Percentiles rank a stretch among this genome's conserved stretches.
phyloP scores from a whole-genome alignment of 2,888 invertebrate species.

The Lasioglossum vierecki region DNA sequence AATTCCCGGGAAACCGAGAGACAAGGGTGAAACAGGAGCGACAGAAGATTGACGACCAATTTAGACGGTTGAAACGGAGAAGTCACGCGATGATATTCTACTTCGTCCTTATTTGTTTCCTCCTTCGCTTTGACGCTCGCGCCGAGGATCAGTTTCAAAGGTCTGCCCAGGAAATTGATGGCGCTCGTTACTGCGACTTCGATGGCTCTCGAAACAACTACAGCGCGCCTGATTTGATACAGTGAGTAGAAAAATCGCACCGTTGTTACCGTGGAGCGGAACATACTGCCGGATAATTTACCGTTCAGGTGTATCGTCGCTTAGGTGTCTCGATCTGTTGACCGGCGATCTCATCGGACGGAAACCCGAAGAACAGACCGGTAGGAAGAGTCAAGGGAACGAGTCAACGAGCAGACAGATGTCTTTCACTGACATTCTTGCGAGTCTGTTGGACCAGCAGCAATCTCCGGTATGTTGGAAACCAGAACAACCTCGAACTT shows the following conservation, averaged over 20 bases:
- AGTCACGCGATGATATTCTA: conserved; percentile 36
- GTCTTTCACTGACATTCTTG: conserved; percentile 46
- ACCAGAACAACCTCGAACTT: background rate
- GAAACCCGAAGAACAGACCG: conserved; percentile 50
- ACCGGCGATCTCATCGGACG: conserved; percentile 55
- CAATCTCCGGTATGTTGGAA: conserved; percentile 46
- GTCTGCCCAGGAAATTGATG: conserved; percentile 24
- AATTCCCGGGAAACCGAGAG: background rate
- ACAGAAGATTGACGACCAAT: conserved; percentile 25
- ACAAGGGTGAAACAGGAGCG: background rate
- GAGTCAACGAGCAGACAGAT: conserved; percentile 38
- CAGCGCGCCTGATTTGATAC: conserved; percentile 74
- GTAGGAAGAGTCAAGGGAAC: conserved; percentile 31
- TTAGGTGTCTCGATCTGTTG: conserved; percentile 77
- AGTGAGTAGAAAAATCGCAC: conserved; percentile 69
- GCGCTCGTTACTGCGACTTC: conserved; percentile 66
- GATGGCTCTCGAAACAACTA: conserved; percentile 68
- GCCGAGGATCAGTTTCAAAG: conserved; percentile 29
- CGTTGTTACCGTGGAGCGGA: background rate
- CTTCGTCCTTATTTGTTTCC: conserved; percentile 42
- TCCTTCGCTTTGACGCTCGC: conserved; percentile 22
- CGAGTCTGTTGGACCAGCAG: conserved; percentile 40
- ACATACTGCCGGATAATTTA: background rate
- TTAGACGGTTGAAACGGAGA: conserved; percentile 1
- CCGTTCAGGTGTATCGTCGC: background rate